These are phyloP conservation scores for Lasaia peninsularis DNA, from an alignment of 1,140 invertebrate genomes.

Conservation along the genomic window DNA sequence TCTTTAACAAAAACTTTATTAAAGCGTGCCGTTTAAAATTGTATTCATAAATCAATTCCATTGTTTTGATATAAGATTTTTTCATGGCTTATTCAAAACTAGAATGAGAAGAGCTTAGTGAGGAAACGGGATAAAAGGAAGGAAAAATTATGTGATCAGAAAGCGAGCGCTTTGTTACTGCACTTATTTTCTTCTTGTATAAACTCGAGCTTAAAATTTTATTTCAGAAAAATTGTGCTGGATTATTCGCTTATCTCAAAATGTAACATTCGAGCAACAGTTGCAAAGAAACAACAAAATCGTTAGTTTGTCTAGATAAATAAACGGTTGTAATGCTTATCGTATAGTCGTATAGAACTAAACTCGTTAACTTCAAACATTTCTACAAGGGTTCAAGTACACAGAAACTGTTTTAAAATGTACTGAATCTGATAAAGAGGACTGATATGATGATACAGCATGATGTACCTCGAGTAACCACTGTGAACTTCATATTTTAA, in stretches of 20 bases:
- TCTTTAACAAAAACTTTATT: conserved; percentile 6
- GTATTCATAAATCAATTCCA: conserved; percentile 5
- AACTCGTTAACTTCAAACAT: conserved; percentile 11
- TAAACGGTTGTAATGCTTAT: conserved; percentile 41
- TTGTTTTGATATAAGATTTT: background rate
- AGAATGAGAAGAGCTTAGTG: conserved; percentile 17
- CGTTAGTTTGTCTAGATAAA: conserved; percentile 56
- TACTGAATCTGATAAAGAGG: conserved; percentile 8
- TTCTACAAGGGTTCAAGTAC: conserved; percentile 1
- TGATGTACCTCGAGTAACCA: background rate
- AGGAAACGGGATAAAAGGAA: conserved; percentile 25
- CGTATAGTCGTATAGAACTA: background rate
- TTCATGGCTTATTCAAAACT: background rate
- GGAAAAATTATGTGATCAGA: conserved; percentile 30
- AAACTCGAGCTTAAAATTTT: conserved; percentile 25
- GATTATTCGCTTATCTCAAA: conserved; percentile 6
- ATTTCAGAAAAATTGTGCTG: background rate
- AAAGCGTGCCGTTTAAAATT: background rate
- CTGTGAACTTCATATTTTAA: too few relatives aligned
- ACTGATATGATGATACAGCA: background rate
- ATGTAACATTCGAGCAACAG: background rate
- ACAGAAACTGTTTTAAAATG: conserved; percentile 9
- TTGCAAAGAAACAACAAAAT: conserved; percentile 38
- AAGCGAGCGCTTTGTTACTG: conserved; percentile 24
- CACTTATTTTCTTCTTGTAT: conserved; percentile 26